Evolutionary conservation across 2,113 vertebrate species (phyloP), one percentile per base, ranked within the genome.

Genomic region (Papio anubis): DNA sequence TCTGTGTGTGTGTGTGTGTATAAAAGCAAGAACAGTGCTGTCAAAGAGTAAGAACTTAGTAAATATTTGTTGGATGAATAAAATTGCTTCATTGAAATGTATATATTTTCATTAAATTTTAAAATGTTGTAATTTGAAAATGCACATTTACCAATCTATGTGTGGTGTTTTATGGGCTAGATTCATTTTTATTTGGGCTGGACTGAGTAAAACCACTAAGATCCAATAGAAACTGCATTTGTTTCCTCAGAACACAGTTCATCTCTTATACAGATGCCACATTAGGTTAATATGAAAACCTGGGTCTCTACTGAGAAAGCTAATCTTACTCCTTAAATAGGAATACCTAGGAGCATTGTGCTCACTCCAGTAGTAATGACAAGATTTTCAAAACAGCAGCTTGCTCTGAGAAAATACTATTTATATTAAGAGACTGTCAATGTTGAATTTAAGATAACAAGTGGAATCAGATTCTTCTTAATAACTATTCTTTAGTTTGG

Each of bases 81-180:
- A 70, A 94, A 64, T 64, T 88, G 14, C 4, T 20, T 87, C 52
- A 55, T 55, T n/a, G 32, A 91, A 94, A 78, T 73, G 40, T 16
- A 96, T 64, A 57, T 87, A 50, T 93, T 94, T 92, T 35, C n/a
- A 80, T 82, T 90, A 94, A 45, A 87, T 83, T 95, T 94, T 50
- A 88, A 93, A 82, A 83, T 48, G 8, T 20, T 59, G 30, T 43
- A 43, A 90, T 80, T 87, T 35, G 17, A 75, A 85, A 93, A 94
- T 50, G 6, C 12, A 78, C 10, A 80, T 64, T 88, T 81, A 38
- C n/a, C 14, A 52, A 81, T 78, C 20, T 97, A 8, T 78, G 10
- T 6, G 0, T 72, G 32, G 4, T 92, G 0, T 86, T 70, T 20
- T 78, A 18, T 85, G 59, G 93, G 6, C 3, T 91, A 78, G 35